These are phyloP conservation scores for Protonemura montana DNA, from an alignment of 2,888 invertebrate genomes.

Conservation along the genomic window DNA sequence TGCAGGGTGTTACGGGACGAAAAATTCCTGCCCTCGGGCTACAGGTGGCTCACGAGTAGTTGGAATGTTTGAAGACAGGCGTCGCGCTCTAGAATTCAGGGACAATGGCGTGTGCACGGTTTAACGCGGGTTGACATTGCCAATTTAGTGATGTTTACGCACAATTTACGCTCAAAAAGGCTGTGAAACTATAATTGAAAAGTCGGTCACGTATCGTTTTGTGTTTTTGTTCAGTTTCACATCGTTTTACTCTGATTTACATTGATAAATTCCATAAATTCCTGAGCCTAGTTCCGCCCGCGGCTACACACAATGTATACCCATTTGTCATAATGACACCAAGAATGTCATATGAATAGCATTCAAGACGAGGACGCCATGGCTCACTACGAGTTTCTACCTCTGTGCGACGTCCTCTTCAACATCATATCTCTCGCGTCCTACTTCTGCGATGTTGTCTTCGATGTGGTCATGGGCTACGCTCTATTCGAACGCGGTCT, in stretches of 20 bases:
- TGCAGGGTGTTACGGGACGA: too few relatives aligned
- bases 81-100: neutral
- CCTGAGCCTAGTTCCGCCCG: neutral
- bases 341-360: conserved; percentile 27
- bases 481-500: conserved; percentile 76
- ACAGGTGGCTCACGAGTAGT: conserved; percentile 2
- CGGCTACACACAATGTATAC: neutral
- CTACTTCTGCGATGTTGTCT: conserved; percentile 90
- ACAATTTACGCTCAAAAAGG: neutral
- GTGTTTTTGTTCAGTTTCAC: neutral
- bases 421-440: conserved; percentile 89
- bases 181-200: neutral
- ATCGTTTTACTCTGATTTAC: neutral
- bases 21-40: neutral
- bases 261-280: conserved; percentile 36
- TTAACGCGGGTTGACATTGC: neutral
- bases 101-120: conserved; percentile 14
- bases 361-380: conserved; percentile 54
- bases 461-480: conserved; percentile 86
- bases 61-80: conserved; percentile 24
- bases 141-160: neutral
- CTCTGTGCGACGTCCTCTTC: conserved; percentile 89
- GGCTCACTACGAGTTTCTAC: conserved; percentile 80
- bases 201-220: neutral
- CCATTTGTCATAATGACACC: conserved; percentile 41